Conservation (phyloP, 2,797 vertebrate species). For the Cheirogaleus major region DNA sequence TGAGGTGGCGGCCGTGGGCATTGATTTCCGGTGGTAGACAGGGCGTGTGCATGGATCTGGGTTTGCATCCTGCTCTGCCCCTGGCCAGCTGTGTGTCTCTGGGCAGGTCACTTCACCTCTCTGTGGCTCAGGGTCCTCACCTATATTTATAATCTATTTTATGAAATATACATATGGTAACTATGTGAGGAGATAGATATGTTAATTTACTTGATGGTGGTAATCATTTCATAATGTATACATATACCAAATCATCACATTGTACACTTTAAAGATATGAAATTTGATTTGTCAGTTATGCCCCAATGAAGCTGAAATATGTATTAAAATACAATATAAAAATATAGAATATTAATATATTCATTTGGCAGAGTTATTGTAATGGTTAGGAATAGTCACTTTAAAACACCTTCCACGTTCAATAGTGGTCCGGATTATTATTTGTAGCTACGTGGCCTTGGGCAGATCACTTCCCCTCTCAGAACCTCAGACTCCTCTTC, state of each 20-base stretch:
- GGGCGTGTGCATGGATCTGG: accelerated
- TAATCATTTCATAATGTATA: background rate
- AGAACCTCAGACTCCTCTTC: background rate
- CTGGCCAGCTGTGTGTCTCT: background rate
- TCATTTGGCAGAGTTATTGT: background rate
- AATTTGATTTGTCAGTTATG: background rate
- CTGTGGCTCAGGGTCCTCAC: background rate
- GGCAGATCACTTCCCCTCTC: background rate
- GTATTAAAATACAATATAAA: background rate
- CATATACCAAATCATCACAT: background rate
- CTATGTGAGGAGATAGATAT: background rate
- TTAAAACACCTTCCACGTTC: background rate
- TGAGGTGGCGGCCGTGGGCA: background rate
- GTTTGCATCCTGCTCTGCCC: background rate
- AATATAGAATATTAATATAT: background rate
- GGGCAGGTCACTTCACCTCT: background rate
- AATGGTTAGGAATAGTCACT: background rate
- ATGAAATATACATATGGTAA: background rate
- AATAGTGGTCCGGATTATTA: background rate
- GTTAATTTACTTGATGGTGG: background rate
- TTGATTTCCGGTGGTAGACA: too few species aligned
- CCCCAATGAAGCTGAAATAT: background rate
- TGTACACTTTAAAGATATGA: background rate
- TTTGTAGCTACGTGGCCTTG: background rate
- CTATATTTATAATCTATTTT: background rate